Percentiles rank a stretch among this genome's conserved stretches.
Evolutionary conservation across 2,113 vertebrate genomes (phyloP).

Genomic region (Ivindomyrus marchei): DNA sequence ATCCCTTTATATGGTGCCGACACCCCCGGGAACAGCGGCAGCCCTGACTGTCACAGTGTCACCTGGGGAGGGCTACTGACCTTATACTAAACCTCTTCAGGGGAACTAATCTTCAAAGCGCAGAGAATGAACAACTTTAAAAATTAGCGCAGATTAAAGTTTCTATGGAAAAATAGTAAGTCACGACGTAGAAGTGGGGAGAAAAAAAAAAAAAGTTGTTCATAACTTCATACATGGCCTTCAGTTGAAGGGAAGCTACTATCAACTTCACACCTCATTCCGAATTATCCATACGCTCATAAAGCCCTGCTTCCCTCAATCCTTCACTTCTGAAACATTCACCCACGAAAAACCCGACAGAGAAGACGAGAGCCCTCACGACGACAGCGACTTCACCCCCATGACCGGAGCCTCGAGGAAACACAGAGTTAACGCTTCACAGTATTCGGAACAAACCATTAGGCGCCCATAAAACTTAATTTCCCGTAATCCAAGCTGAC

Average conservation of each 20-base stretch:
- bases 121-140: slow-evolving; percentile 36
- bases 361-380: background rate
- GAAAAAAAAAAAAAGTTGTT: slow-evolving; percentile 17
- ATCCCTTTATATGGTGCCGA: slow-evolving; percentile 21
- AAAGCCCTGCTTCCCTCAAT: background rate
- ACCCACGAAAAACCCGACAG: background rate
- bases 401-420: slow-evolving; percentile 1
- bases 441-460: slow-evolving; percentile 45
- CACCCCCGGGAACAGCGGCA: background rate
- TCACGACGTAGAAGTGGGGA: slow-evolving; percentile 36
- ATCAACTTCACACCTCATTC: background rate
- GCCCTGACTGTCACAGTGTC: background rate
- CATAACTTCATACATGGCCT: background rate
- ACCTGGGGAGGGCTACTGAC: slow-evolving; percentile 12
- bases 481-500: slow-evolving; percentile 41
- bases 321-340: background rate
- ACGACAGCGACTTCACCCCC: background rate
- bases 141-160: slow-evolving; percentile 40
- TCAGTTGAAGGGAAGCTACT: slow-evolving; percentile 14
- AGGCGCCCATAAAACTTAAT: slow-evolving; percentile 43
- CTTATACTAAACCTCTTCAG: slow-evolving; percentile 47
- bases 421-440: slow-evolving; percentile 21
- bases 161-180: slow-evolving; percentile 44
- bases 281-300: slow-evolving; percentile 7
- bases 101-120: slow-evolving; percentile 55